Evolutionary conservation across 1,140 invertebrate genomes (phyloP).

Genomic region (Schlechtendalia chinensis): DNA sequence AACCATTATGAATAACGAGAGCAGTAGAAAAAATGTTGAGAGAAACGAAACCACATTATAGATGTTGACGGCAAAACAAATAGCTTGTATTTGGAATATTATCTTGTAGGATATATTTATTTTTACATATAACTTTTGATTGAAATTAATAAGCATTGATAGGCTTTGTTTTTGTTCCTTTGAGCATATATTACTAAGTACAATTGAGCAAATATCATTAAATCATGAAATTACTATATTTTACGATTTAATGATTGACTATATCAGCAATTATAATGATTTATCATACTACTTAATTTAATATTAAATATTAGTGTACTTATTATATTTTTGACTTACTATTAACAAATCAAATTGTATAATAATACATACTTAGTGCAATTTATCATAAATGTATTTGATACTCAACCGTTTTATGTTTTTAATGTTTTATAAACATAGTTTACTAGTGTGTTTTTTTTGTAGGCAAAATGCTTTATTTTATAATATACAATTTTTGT

Average conservation of each 20-base stretch:
- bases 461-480: slow-evolving; percentile 43
- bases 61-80: neutral
- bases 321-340: neutral
- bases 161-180: slow-evolving; percentile 9
- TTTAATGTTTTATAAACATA: slow-evolving; percentile 29
- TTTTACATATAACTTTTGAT: neutral
- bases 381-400: slow-evolving; percentile 19
- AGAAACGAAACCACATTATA: slow-evolving; percentile 46
- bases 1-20: slow-evolving; percentile 3
- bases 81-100: neutral
- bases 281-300: neutral
- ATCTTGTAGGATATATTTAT: slow-evolving; percentile 7
- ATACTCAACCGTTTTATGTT: slow-evolving; percentile 40
- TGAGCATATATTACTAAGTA: slow-evolving; percentile 7
- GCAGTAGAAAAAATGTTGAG: neutral
- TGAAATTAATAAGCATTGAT: neutral
- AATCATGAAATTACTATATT: neutral
- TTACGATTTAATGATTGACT: neutral
- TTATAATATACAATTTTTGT: slow-evolving; percentile 38
- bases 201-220: neutral
- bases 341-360: slow-evolving; percentile 21
- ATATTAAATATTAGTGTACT: slow-evolving; percentile 13
- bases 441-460: slow-evolving; percentile 3
- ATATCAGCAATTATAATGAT: neutral
- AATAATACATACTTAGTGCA: slow-evolving; percentile 32